Evolutionary conservation across 2,797 vertebrate species (phyloP).

Genomic region (Vireo griseus): DNA sequence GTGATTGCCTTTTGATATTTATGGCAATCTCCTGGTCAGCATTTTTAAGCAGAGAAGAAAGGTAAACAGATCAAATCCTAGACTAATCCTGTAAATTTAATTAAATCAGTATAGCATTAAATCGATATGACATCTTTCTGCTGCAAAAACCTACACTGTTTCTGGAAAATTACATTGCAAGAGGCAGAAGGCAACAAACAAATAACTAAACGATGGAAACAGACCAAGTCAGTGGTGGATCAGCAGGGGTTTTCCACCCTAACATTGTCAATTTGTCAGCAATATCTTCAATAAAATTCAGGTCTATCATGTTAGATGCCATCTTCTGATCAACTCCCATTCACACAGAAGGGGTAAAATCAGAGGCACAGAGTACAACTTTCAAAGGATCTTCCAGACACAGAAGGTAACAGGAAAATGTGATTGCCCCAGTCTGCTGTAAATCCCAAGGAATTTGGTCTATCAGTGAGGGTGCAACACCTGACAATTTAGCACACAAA

Average conservation of each 20-base stretch:
- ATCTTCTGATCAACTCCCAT: background rate
- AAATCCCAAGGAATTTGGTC: background rate
- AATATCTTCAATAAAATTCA: background rate
- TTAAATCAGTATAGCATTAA: background rate
- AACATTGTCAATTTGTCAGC: background rate
- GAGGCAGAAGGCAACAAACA: background rate
- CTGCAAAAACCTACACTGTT: background rate
- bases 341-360: background rate
- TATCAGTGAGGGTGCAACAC: background rate
- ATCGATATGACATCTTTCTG: background rate
- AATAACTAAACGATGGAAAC: background rate
- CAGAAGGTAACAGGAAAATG: background rate
- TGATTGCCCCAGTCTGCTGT: background rate
- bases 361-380: background rate
- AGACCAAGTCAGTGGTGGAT: background rate
- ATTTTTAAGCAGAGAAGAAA: background rate
- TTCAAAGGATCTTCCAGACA: background rate
- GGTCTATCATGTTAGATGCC: background rate
- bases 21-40: background rate
- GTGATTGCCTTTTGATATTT: background rate
- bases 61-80: background rate
- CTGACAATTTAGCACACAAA: background rate
- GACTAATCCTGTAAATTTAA: background rate
- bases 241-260: background rate
- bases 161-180: background rate